Evolutionary conservation across 2,113 vertebrate genomes (phyloP), one percentile per base, ranked within the genome.

Genomic region (Cacatua alba): DNA sequence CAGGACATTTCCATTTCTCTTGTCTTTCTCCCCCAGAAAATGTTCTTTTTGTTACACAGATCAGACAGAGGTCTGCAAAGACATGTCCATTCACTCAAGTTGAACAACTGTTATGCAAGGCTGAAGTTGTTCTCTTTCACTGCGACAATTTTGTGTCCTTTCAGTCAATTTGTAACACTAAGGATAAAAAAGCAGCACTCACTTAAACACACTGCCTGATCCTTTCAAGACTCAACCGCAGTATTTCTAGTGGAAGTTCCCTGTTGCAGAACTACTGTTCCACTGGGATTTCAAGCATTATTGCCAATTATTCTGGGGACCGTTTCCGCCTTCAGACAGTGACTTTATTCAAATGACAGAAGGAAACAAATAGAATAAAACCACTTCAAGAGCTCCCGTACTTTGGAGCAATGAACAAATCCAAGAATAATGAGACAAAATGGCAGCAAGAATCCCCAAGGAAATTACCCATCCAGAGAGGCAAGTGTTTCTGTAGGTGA

Each of bases 321-420:
- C 53, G 63, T 20, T 72, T 55, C 82, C 65, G 80, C 77, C 5
- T 11, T 71, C 63, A 78, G 91, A 96, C 49, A 67, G 69, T 37
- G 43, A 37, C 69, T 91, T 93, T 24, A 89, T 77, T 72, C n/a
- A 94, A 76, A 90, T 72, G 63, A 55, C 43, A 77, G 35, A 57
- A 69, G 37, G 87, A 87, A 95, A 90, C 43, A 93, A 94, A 92
- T 44, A 94, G 82, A 92, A 89, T 39, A 62, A 63, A 63, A 63
- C 46, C 90, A 85, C 71, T 87, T 63, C 84, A 88, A 76, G 60
- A 95, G 60, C 26, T 84, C 70, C 69, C 77, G n/a, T 31, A 37
- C 90, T 96, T 77, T 2, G 74, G 31, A 94, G 72, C 55, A 69
- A 62, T 25, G 74, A 75, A 86, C 29, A 80, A 82, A 96, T 39